A percentile compares a stretch with the other conserved stretches of the same genome.
Evolutionary conservation across 1,140 invertebrate species (phyloP).

Genomic region (Oncopodura yosiiana): DNA sequence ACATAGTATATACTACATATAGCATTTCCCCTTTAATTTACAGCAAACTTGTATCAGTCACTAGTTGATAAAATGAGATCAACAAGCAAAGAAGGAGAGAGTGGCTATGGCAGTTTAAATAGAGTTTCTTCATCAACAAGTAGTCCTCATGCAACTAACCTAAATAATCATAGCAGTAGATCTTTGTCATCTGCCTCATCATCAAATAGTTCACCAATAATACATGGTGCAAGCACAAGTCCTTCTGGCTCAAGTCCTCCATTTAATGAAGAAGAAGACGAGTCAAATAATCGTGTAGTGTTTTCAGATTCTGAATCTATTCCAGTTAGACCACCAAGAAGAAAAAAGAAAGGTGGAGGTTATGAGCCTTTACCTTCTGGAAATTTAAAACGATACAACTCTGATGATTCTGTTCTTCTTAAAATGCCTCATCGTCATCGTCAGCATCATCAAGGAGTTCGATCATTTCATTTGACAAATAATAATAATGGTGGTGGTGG

Average conservation of each 20-base stretch:
- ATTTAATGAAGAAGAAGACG: neutral
- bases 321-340: conserved; percentile 22
- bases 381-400: conserved; percentile 31
- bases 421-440: conserved; percentile 28
- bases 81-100: conserved; percentile 29
- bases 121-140: conserved; percentile 19
- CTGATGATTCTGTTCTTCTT: conserved; percentile 29
- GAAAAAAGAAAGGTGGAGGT: conserved; percentile 20
- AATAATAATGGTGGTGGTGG: neutral
- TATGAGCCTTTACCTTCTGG: conserved; percentile 4
- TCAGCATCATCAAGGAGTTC: conserved; percentile 25
- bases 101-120: conserved; percentile 30
- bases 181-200: conserved; percentile 27
- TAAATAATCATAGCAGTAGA: conserved; percentile 15
- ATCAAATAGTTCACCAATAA: conserved; percentile 56
- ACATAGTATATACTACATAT: too few relatives aligned
- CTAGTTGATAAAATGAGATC: conserved; percentile 61
- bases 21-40: too few relatives aligned
- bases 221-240: conserved; percentile 52
- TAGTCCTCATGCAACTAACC: conserved; percentile 13
- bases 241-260: neutral
- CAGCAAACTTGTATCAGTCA: conserved; percentile 76
- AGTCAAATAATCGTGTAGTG: conserved; percentile 15
- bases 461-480: conserved; percentile 19
- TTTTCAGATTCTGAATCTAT: conserved; percentile 33